Base-by-base conservation (phyloP, 2,113 vertebrate genomes). In the Bagarius yarrelli region DNA sequence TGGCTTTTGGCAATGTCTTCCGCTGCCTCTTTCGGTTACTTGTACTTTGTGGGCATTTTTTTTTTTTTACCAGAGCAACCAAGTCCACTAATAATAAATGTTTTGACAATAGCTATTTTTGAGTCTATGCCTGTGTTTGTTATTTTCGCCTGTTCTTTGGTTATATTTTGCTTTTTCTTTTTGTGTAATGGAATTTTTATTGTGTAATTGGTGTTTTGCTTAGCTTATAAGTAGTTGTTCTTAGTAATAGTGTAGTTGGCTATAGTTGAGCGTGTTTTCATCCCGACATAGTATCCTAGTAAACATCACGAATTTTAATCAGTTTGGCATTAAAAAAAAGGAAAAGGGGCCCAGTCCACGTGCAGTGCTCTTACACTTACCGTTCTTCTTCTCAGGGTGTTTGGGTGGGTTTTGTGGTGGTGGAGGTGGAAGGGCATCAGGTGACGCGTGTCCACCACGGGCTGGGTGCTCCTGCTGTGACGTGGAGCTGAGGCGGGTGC, bases 401-500 rank as follows among this genome's bases (percentile, higher is more conserved):
- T 93, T 93, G 70, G 91, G 83, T 5, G 88, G 90, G 78, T 92
- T 79, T 44, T 81, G 89, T 67, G 85, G 79, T 69, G 89, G 91
- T 1, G 85, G 86, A 55, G 87, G 90, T 0, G 91, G 90, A 1
- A 90, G 90, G 19, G 88, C 88, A 40, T 93, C 92, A 0, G 88
- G 84, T 16, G 89, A 84, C 1, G 76, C 76, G 0, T 86, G 85
- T 21, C 86, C 72, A 81, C 91, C 86, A 86, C 87, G 87, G 83
- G 81, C 76, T 87, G 90, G 16, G 86, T 85, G 85, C 69, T 86
- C 85, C 78, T 76, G 78, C 56, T 86, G 86, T 1, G 90, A 88
- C 0, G 91, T 92, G 81, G 94, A 91, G 91, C 93, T 96, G 88
- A 96, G 95, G 81, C 95, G 95, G 81, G 96, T 97, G 90, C 92